Evolutionary conservation across 2,797 vertebrate species (phyloP), one percentile per base, ranked within the genome.

Genomic region (Pipistrellus pipistrellus): DNA sequence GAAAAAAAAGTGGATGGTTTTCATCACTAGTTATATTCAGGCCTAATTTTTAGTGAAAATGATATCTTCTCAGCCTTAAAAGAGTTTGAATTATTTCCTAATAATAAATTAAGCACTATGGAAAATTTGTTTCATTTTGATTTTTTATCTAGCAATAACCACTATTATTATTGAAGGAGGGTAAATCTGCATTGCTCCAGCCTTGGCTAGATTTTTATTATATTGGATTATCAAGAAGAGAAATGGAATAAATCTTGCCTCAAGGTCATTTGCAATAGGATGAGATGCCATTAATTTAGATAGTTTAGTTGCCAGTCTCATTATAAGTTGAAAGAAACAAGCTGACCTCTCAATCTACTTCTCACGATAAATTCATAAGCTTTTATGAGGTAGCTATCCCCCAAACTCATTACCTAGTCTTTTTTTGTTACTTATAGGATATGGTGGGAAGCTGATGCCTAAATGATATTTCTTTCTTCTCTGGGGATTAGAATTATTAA

Each of bases 181-280:
- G 51, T 95, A 90, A 84, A 95, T 96, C 88, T 94, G 92, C 30
- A 1, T 94, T 83, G 32, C 77, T 95, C 38, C 35, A 96, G 93
- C 38, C 83, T 87, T 69, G 57, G 84, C 38, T 96, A 94, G 87
- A 92, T 90, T 94, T 96, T 96, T 96, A 93, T 92, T 93, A 94
- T 90, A 95, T 85, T 95, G 88, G 87, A 92, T 97, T 96, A 93
- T 90, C 91, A 96, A 90, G 92, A 90, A 82, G 96, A 96, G 84
- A 90, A 95, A 96, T 66, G 85, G 75, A 96, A 96, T 44, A 44
- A 94, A 95, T 96, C 93, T 96, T 95, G 85, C 93, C 81, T 94
- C 94, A 95, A 97, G 96, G 93, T 97, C 93, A 95, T 96, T 95
- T 96, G 90, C 92, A 97, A 97, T 96, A 95, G 91, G 82, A 96